phyloP scores from a whole-genome alignment of 2,888 invertebrate genomes.

The Diadegma fenestrale region DNA sequence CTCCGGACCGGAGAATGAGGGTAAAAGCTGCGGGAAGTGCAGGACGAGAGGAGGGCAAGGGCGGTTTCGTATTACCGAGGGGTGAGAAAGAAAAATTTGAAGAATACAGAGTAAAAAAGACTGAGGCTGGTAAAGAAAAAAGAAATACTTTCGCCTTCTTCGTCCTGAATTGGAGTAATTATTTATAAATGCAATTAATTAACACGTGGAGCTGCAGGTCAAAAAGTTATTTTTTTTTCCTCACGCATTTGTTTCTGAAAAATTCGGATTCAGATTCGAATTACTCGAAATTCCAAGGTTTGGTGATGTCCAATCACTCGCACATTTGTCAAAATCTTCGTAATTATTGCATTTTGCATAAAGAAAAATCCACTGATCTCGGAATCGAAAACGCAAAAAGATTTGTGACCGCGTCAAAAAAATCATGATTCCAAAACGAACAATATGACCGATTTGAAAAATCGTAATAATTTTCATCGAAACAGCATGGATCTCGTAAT shows the following conservation, averaged over 20 bases:
- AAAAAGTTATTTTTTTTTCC: conserved; percentile 26
- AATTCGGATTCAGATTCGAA: no score
- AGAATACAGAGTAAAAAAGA: conserved; percentile 37
- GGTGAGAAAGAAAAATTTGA: conserved; percentile 42
- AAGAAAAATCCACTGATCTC: neutral
- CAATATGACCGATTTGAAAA: neutral
- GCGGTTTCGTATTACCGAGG: neutral
- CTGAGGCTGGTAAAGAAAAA: neutral
- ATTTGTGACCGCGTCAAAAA: neutral
- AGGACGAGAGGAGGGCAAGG: neutral
- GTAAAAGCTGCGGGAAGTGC: conserved; percentile 24
- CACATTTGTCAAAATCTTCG: neutral
- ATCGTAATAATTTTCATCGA: neutral
- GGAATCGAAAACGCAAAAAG: neutral
- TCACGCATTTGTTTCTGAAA: conserved; percentile 7
- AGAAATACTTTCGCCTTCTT: conserved; percentile 13
- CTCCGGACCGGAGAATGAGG: conserved; percentile 55
- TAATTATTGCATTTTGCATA: neutral
- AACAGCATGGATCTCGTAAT: neutral
- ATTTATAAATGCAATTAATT: conserved; percentile 47
- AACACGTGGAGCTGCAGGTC: conserved; percentile 25
- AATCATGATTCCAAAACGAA: neutral
- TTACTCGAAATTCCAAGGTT: neutral
- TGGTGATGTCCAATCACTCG: neutral
- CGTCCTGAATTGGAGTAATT: conserved; percentile 25